Conservation (phyloP, 2,797 vertebrate genomes). For the Dendrocincla fuliginosa region DNA sequence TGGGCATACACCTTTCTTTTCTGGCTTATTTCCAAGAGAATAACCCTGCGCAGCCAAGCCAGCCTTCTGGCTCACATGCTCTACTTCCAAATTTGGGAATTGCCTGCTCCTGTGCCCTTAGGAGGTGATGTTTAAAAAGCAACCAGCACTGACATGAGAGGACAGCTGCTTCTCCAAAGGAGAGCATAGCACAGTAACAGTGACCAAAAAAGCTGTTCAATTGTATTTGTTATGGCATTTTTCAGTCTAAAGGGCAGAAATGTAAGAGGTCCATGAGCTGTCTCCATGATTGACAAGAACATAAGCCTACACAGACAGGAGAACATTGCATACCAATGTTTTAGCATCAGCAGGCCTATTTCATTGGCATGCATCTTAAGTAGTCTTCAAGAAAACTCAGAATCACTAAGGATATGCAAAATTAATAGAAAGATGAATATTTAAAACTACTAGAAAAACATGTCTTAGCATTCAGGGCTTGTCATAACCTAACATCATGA, state of each 20-base stretch:
- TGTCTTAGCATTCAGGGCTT: background rate
- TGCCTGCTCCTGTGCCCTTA: background rate
- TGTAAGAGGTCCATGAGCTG: background rate
- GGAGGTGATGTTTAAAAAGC: background rate
- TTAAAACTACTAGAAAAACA: background rate
- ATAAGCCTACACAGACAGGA: background rate
- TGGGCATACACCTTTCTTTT: background rate
- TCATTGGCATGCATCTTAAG: background rate
- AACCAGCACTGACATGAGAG: background rate
- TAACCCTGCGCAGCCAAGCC: background rate
- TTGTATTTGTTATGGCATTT: background rate
- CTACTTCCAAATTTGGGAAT: background rate
- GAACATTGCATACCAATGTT: background rate
- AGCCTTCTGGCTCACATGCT: background rate
- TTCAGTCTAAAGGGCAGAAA: background rate
- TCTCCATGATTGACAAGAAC: background rate
- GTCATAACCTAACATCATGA: background rate
- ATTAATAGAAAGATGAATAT: conserved; percentile 15
- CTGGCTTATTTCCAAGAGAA: background rate
- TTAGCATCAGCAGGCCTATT: background rate
- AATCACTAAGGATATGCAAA: background rate
- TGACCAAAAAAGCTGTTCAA: background rate
- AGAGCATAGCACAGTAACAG: rapidly evolving
- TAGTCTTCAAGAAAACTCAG: background rate
- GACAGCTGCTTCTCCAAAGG: background rate